Percentiles rank a stretch among this genome's conserved stretches.
Conservation (phyloP, 2,888 invertebrate species). For the Vandiemenella viatica region DNA sequence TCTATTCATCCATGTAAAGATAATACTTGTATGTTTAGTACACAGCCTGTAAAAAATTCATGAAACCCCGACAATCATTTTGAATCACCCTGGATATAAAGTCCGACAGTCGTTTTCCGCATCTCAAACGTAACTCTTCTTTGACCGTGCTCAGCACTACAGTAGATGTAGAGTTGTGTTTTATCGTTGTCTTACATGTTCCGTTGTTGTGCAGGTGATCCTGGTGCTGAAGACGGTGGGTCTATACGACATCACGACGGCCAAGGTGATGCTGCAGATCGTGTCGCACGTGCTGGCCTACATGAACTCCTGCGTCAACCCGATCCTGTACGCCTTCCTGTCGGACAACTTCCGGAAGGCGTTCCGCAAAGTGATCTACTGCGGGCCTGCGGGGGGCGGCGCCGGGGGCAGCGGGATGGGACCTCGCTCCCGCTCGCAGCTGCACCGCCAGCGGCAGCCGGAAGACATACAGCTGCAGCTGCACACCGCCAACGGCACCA, state of each 20-base stretch:
- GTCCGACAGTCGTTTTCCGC: too few relatives aligned
- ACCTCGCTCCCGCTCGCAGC: slow-evolving; percentile 4
- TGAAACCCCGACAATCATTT: too few relatives aligned
- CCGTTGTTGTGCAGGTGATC: slow-evolving; percentile 69
- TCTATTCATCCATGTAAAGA: too few relatives aligned
- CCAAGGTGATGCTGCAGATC: slow-evolving; percentile 60
- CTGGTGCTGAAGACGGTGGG: slow-evolving; percentile 61
- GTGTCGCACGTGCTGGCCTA: slow-evolving; percentile 72
- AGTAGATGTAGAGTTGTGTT: too few relatives aligned
- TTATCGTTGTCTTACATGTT: too few relatives aligned
- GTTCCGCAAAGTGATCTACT: slow-evolving; percentile 48
- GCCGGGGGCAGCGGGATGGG: slow-evolving; percentile 2
- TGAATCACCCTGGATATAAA: too few relatives aligned
- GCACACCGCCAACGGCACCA: slow-evolving; percentile 28
- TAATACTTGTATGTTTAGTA: too few relatives aligned
- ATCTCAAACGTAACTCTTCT: too few relatives aligned
- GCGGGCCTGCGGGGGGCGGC: slow-evolving; percentile 11
- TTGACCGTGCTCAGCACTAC: too few relatives aligned
- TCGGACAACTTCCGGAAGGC: slow-evolving; percentile 89
- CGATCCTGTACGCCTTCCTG: slow-evolving; percentile 83
- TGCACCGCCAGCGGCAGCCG: background rate
- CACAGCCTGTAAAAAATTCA: too few relatives aligned
- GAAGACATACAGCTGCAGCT: too few relatives aligned
- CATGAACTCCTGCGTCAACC: slow-evolving; percentile 89
- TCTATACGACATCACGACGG: slow-evolving; percentile 47